Percentiles rank a stretch among this genome's conserved stretches.
phyloP scores from a whole-genome alignment of 1,140 invertebrate genomes.

The Hylyphantes graminicola region DNA sequence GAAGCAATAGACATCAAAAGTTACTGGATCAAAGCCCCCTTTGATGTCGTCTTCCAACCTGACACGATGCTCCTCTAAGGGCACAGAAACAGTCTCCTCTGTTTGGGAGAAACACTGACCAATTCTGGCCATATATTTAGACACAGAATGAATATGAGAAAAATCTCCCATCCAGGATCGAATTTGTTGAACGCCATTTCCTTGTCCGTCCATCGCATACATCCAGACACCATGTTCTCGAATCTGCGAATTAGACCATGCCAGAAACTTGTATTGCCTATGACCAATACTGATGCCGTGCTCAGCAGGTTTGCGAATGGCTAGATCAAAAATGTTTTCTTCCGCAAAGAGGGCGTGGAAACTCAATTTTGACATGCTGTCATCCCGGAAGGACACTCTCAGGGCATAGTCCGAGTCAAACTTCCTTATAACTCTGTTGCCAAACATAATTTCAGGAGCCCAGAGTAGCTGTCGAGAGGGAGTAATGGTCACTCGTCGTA shows the following conservation, averaged over 20 bases:
- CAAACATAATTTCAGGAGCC: conserved; percentile 64
- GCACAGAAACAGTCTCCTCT: conserved; percentile 46
- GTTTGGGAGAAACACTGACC: conserved; percentile 66
- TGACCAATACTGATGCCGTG: conserved; percentile 60
- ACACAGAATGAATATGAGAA: conserved; percentile 62
- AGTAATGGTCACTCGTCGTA: conserved; percentile 63
- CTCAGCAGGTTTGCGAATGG: conserved; percentile 12
- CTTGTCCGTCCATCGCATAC: conserved; percentile 62
- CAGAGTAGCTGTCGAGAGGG: conserved; percentile 63
- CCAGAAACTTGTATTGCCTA: conserved; percentile 63
- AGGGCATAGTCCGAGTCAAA: conserved; percentile 64
- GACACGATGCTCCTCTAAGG: not conserved
- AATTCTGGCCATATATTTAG: conserved; percentile 65
- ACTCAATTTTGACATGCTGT: conserved; percentile 61
- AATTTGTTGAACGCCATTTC: conserved; percentile 59
- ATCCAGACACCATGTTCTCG: conserved; percentile 65
- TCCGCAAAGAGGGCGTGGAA: conserved; percentile 43
- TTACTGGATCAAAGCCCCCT: conserved; percentile 40
- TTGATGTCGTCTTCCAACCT: conserved; percentile 36
- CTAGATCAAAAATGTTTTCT: conserved; percentile 20
- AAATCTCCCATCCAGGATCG: conserved; percentile 65
- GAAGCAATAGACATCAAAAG: conserved; percentile 54
- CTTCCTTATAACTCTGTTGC: conserved; percentile 64
- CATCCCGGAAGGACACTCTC: conserved; percentile 63
- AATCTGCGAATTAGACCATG: conserved; percentile 65